Conservation (phyloP, 2,888 invertebrate species). For the Cosmia trapezina region DNA sequence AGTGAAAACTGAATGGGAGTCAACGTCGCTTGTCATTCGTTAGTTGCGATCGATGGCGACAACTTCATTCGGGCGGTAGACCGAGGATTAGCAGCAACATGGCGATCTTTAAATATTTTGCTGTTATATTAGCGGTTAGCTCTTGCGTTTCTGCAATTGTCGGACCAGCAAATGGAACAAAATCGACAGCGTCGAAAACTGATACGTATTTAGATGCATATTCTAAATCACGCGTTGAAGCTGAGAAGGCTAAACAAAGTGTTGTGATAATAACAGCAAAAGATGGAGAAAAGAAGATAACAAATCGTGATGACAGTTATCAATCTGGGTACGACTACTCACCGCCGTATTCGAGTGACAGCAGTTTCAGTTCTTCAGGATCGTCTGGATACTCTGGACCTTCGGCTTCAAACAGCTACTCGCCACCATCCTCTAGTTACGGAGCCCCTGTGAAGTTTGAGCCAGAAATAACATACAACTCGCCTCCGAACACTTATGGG, state of each 20-base stretch:
- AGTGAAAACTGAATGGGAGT: conserved; percentile 89
- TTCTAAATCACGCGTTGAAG: conserved; percentile 89
- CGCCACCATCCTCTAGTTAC: conserved; percentile 78
- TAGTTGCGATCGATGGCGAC: conserved; percentile 87
- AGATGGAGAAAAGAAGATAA: conserved; percentile 86
- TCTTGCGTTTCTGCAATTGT: conserved; percentile 82
- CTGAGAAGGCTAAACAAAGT: conserved; percentile 85
- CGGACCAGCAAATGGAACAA: conserved; percentile 83
- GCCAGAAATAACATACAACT: conserved; percentile 70
- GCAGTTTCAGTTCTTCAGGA: conserved; percentile 78
- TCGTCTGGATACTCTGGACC: conserved; percentile 75
- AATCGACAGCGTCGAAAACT: conserved; percentile 76
- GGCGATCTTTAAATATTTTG: conserved; percentile 75
- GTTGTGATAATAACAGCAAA: conserved; percentile 86
- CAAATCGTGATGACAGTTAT: conserved; percentile 86
- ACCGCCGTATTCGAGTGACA: conserved; percentile 79
- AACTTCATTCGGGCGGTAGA: conserved; percentile 81
- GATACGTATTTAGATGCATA: conserved; percentile 93
- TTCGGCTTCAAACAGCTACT: conserved; percentile 73
- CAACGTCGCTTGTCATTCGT: conserved; percentile 86
- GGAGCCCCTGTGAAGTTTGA: conserved; percentile 81
- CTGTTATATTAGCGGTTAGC: conserved; percentile 75
- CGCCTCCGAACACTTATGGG: conserved; percentile 75
- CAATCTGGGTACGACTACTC: conserved; percentile 85
- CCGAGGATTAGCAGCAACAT: conserved; percentile 76